Percentiles rank a stretch among this genome's conserved stretches.
Conservation (phyloP, 2,113 vertebrate species). For the Hiodon alosoides region DNA sequence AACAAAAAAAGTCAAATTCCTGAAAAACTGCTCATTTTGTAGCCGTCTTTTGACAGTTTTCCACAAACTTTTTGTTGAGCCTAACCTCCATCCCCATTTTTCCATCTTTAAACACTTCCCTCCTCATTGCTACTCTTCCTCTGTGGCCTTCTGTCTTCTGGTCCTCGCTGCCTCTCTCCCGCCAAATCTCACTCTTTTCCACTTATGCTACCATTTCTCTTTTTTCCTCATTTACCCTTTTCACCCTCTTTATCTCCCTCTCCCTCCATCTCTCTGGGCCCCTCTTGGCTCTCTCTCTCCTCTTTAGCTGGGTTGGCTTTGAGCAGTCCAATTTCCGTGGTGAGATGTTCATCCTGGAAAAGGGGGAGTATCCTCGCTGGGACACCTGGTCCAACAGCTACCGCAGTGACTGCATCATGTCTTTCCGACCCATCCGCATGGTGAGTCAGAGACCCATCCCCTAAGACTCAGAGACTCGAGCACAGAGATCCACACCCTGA, state of each 20-base stretch:
- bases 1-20: too few species aligned
- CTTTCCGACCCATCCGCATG: slow-evolving; percentile 86
- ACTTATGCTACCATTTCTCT: not conserved
- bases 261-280: not conserved
- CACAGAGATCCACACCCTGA: too few species aligned
- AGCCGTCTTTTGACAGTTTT: not conserved
- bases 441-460: slow-evolving; percentile 47
- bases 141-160: not conserved
- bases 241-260: not conserved
- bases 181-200: accelerated
- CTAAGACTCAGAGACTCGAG: too few species aligned
- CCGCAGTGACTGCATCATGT: slow-evolving; percentile 89
- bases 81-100: not conserved
- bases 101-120: not conserved
- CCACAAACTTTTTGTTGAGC: not conserved
- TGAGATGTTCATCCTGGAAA: slow-evolving; percentile 96
- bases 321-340: slow-evolving; percentile 91
- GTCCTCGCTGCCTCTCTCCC: not conserved
- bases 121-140: not conserved
- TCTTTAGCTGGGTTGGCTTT: slow-evolving; percentile 82
- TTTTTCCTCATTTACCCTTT: not conserved
- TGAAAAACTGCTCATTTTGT: too few species aligned
- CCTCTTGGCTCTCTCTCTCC: slow-evolving; percentile 30
- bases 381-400: slow-evolving; percentile 96
- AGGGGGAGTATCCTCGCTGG: slow-evolving; percentile 95